Conservation (phyloP, 1,140 invertebrate species). For the Liolophura sinensis region DNA sequence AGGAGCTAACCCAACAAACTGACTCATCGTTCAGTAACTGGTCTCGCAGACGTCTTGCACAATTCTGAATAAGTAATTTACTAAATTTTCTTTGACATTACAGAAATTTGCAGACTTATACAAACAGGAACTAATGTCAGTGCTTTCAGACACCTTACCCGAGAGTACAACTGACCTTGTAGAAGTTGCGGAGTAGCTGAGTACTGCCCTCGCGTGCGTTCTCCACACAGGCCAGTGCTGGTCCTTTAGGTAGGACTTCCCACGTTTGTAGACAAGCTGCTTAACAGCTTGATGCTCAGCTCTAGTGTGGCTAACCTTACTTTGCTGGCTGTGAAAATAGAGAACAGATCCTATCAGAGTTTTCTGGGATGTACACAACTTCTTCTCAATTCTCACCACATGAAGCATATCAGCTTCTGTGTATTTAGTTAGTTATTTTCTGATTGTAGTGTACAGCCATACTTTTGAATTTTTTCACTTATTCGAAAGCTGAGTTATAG, state of each 20-base stretch:
- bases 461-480: too few species aligned
- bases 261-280: conserved; percentile 61
- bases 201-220: conserved; percentile 84
- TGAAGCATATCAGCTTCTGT: too few species aligned
- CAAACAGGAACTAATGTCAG: not conserved
- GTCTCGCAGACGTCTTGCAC: too few species aligned
- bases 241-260: conserved; percentile 66
- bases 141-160: not conserved
- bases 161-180: conserved; percentile 68
- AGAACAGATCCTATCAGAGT: conserved; percentile 1
- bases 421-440: too few species aligned
- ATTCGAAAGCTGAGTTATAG: too few species aligned
- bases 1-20: too few species aligned
- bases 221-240: conserved; percentile 73
- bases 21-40: too few species aligned
- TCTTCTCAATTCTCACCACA: too few species aligned
- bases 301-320: conserved; percentile 92
- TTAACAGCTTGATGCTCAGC: conserved; percentile 79
- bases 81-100: too few species aligned
- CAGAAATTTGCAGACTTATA: not conserved
- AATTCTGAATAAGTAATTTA: too few species aligned
- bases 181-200: conserved; percentile 85
- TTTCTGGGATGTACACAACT: too few species aligned
- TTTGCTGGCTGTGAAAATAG: conserved; percentile 62
- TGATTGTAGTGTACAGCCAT: too few species aligned